Percentiles rank a stretch among this genome's conserved stretches.
phyloP scores from a whole-genome alignment of 2,888 invertebrate genomes.

The Napeogenes inachia region DNA sequence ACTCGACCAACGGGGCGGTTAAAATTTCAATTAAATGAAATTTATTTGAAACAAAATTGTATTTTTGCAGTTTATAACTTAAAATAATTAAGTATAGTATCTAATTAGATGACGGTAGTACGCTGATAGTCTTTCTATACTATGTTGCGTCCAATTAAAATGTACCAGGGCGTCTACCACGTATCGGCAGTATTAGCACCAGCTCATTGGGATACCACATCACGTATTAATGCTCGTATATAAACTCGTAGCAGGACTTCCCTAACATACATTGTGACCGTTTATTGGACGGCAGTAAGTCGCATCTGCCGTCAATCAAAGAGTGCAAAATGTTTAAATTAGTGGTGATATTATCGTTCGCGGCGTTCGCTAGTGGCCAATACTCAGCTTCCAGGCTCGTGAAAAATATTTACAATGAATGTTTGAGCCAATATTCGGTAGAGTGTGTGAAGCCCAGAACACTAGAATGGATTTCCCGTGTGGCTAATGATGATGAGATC shows the following conservation, averaged over 20 bases:
- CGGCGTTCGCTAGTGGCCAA: conserved; percentile 58
- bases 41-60: too few relatives aligned
- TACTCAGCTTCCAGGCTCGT: conserved; percentile 80
- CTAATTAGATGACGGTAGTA: conserved; percentile 31
- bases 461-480: conserved; percentile 84
- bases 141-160: conserved; percentile 60
- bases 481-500: conserved; percentile 82
- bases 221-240: conserved; percentile 78
- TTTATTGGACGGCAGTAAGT: conserved; percentile 63
- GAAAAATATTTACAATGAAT: conserved; percentile 81
- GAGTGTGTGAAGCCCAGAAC: conserved; percentile 88
- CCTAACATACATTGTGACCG: conserved; percentile 71
- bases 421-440: conserved; percentile 82
- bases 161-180: conserved; percentile 49
- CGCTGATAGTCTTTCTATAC: conserved; percentile 64
- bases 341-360: conserved; percentile 61
- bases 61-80: not conserved
- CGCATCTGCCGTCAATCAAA: conserved; percentile 60
- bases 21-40: conserved; percentile 9
- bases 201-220: conserved; percentile 60
- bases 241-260: conserved; percentile 72
- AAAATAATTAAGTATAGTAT: conserved; percentile 10
- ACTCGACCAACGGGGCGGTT: too few relatives aligned
- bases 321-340: conserved; percentile 66
- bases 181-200: conserved; percentile 55